These are phyloP conservation scores for Phoenoteleia sp. DNA, from an alignment of 2,888 invertebrate species.

Conservation along the genomic window DNA sequence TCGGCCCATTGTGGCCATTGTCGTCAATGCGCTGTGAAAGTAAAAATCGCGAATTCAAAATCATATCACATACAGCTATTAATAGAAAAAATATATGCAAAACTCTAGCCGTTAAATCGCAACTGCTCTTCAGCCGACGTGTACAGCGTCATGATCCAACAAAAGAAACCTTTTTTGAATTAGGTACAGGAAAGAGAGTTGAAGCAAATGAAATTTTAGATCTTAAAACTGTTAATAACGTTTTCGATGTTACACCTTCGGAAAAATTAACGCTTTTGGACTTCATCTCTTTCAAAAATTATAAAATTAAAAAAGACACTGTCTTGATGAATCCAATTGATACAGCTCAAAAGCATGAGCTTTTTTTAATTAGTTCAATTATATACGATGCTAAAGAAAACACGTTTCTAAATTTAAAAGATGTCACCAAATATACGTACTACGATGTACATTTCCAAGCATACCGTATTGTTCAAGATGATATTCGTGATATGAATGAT, in stretches of 20 bases:
- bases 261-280: neutral
- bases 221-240: neutral
- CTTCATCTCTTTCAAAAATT: neutral
- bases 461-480: neutral
- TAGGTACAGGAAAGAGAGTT: neutral
- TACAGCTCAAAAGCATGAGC: conserved; percentile 1
- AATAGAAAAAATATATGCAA: conserved; percentile 59
- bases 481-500: neutral
- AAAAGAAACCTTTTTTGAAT: neutral
- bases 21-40: conserved; percentile 63
- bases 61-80: conserved; percentile 28
- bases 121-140: conserved; percentile 23
- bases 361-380: conserved; percentile 8
- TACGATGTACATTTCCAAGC: neutral
- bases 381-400: neutral
- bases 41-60: conserved; percentile 45
- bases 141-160: neutral
- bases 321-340: conserved; percentile 6
- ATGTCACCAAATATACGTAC: neutral
- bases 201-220: neutral
- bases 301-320: neutral
- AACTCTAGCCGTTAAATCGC: conserved; percentile 60
- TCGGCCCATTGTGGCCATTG: conserved; percentile 56
- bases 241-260: neutral
- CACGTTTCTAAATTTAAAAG: conserved; percentile 1